Base-by-base conservation (phyloP, 2,797 vertebrate genomes). In the Anableps anableps region DNA sequence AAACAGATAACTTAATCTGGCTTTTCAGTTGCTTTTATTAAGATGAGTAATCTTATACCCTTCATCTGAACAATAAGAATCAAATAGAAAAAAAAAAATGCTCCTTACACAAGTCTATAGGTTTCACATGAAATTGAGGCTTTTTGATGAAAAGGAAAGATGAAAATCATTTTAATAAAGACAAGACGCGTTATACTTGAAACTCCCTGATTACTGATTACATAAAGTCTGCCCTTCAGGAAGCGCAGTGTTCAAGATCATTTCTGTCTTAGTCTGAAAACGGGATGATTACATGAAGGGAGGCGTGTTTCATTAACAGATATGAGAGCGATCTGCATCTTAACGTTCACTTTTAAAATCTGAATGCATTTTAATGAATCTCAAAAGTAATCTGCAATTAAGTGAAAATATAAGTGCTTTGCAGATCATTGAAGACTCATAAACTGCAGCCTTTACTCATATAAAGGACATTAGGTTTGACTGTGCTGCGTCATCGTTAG, bases 401-500 rank as follows among this genome's bases (percentile, higher is more conserved):
- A 38, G 16, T 38, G 5, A 38, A 60, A 60, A n/a, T 29, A 38
- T 36, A 66, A 66, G 19, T 66, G 34, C 34, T 36, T 36, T 66
- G 34, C 14, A 19, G 31, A 34, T 41, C 6, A 14, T 17, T 34
- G 31, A 31, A 58, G 36, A 10, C 62, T 74, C 36, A 26, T 16
- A 34, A 45, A 50, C 48, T 60, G 58, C 19, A 55, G 53, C 19
- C 72, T 47, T 38, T 43, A 10, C 62, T 74, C 36, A 26, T 16
- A 34, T 72, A 3, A 6, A 45, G 43, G 41, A 16, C 50, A 16
- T 51, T 81, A 34, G 45, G 21, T 43, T 5, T 21, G 38, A 38
- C 21, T 47, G 76, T 70, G 55, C 75, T 16, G 43, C 10, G 48
- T 83, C 71, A 38, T 58, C 38, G 62, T 77, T 53, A 45, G 1